Conservation (phyloP, 2,888 invertebrate species). For the Pristionchus arcanus region DNA sequence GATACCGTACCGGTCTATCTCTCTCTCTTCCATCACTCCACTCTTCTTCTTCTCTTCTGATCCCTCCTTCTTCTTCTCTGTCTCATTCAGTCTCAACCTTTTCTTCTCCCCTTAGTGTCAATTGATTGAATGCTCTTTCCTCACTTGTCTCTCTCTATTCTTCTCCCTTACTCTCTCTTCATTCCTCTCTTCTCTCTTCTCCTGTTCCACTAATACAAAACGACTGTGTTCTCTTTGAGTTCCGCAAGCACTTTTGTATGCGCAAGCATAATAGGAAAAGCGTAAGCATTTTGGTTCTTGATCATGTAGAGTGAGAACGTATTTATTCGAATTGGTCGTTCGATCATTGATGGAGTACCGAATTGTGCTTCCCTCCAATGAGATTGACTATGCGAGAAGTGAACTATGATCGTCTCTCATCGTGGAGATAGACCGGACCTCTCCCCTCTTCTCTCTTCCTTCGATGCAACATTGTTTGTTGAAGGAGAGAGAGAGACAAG, state of each 20-base stretch:
- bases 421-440: neutral
- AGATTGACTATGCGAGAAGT: neutral
- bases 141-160: constrained; percentile 5
- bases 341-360: neutral
- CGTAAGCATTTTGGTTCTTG: neutral
- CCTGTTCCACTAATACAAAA: neutral
- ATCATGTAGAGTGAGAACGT: constrained; percentile 6
- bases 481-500: neutral
- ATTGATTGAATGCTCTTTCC: constrained; percentile 43
- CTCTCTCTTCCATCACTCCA: neutral
- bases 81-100: neutral
- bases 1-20: neutral
- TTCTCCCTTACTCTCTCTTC: neutral
- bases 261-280: neutral
- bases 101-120: constrained; percentile 8
- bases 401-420: neutral
- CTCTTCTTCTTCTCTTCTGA: neutral
- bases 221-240: neutral
- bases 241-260: neutral
- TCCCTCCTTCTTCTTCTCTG: constrained; percentile 11
- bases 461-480: constrained; percentile 36
- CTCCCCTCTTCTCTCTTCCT: neutral
- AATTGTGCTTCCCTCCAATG: neutral
- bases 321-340: neutral
- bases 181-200: neutral